Conservation (phyloP, 1,140 invertebrate species). For the Sweltsa coloradensis region DNA sequence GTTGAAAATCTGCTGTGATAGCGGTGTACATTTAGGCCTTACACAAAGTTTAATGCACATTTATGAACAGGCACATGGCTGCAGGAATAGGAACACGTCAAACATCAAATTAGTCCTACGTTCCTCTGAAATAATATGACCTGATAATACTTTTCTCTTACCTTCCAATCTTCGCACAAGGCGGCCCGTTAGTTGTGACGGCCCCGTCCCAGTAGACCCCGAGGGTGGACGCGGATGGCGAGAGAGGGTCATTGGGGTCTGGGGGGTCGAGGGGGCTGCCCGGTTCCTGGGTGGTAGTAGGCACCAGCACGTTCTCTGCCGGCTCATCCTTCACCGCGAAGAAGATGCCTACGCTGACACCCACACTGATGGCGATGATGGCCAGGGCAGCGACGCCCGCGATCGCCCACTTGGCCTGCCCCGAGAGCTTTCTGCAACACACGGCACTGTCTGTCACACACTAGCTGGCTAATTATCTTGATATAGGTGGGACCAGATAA, state of each 20-base stretch:
- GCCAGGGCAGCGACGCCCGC: not conserved
- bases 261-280: not conserved
- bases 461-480: too few species aligned
- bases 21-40: not conserved
- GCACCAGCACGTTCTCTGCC: not conserved
- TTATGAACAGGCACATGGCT: not conserved
- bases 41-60: not conserved
- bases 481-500: too few species aligned
- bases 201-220: slow-evolving; percentile 3
- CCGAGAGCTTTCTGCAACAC: not conserved
- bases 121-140: too few species aligned
- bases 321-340: not conserved
- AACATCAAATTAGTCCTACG: too few species aligned
- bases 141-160: not conserved
- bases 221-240: not conserved
- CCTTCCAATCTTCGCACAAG: slow-evolving; percentile 9
- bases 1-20: not conserved
- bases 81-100: not conserved
- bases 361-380: not conserved
- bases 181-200: slow-evolving; percentile 6
- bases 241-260: not conserved
- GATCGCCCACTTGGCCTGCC: not conserved
- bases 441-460: too few species aligned
- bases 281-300: not conserved
- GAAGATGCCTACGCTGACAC: slow-evolving; percentile 1